Evolutionary conservation across 1,140 invertebrate species (phyloP), one percentile per base, ranked within the genome.

Genomic region (Acromyrmex echinatior): DNA sequence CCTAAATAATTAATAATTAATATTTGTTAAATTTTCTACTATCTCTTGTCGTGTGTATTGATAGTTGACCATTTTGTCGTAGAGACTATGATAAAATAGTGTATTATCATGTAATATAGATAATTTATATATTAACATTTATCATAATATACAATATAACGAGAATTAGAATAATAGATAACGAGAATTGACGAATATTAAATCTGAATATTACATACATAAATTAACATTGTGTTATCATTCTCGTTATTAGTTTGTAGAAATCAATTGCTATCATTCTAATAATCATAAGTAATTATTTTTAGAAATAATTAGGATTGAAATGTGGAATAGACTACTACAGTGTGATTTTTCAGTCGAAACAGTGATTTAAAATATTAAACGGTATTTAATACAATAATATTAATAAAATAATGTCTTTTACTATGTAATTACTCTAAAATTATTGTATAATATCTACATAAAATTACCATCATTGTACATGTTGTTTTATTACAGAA

Each of bases 371-470:
- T 84, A 74, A 62, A 84, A 56, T 9, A 16, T 68, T 68, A 45
- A 84, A 76, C n/a, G 21, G 12, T 63, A 76, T 51, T 84, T 81
- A 39, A 81, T 21, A 21, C 21, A 21, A 21, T 71, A 56, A 81
- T 71, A 81, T 51, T 81, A 81, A 81, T 81, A 81, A 81, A 81
- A 58, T 56, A 53, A 68, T 68, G 63, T 53, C 18, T 51, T 80
- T 81, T 56, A 14, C 65, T 25, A 58, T 39, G 49, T 71, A 39
- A 81, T 81, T 81, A 71, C 21, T 71, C 16, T 70, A 70, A 81
- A 71, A 45, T 53, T 56, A 25, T 25, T 25, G 25, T 25, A 53
- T 80, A 70, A 80, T 58, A 31, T 56, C 31, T 70, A 81, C 16
- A 39, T 71, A 56, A 81, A 81, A 81, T 81, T 58, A 51, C 49